Conservation (phyloP, 2,797 vertebrate genomes). For the Enteromius fasciolatus region DNA sequence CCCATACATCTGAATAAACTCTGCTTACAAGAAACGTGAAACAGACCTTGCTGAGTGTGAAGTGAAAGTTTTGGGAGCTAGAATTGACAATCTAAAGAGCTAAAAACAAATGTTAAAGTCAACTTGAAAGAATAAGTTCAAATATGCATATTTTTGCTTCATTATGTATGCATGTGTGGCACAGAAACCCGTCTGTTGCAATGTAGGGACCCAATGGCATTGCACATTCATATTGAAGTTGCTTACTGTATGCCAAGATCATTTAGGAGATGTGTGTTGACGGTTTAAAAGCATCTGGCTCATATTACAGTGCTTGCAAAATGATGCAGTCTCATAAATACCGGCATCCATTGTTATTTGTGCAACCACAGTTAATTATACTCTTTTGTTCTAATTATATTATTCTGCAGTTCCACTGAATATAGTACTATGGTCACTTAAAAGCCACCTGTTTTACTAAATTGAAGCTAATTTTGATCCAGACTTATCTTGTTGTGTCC, state of each 20-base stretch:
- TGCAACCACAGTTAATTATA: slow-evolving; percentile 22
- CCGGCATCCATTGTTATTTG: slow-evolving; percentile 20
- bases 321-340: slow-evolving; percentile 40
- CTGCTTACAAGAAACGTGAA: neutral
- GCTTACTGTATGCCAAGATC: slow-evolving; percentile 33
- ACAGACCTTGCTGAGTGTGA: slow-evolving; percentile 23
- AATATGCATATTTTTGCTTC: slow-evolving; percentile 1
- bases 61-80: slow-evolving; percentile 15
- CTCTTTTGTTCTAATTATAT: slow-evolving; percentile 1
- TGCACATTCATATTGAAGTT: neutral
- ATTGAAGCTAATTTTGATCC: slow-evolving; percentile 10
- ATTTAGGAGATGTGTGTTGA: slow-evolving; percentile 40
- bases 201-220: slow-evolving; percentile 5
- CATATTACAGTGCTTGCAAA: slow-evolving; percentile 42
- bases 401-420: slow-evolving; percentile 23
- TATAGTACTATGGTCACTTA: slow-evolving; percentile 19
- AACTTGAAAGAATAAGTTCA: slow-evolving; percentile 1
- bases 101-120: neutral
- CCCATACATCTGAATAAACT: neutral
- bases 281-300: slow-evolving; percentile 49
- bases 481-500: slow-evolving; percentile 46
- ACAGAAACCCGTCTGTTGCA: neutral
- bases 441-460: slow-evolving; percentile 11
- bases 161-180: slow-evolving; percentile 3
- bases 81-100: neutral